Percentiles rank a stretch among this genome's conserved stretches.
Evolutionary conservation across 2,888 invertebrate genomes (phyloP).

Genomic region (Euplexia lucipara): DNA sequence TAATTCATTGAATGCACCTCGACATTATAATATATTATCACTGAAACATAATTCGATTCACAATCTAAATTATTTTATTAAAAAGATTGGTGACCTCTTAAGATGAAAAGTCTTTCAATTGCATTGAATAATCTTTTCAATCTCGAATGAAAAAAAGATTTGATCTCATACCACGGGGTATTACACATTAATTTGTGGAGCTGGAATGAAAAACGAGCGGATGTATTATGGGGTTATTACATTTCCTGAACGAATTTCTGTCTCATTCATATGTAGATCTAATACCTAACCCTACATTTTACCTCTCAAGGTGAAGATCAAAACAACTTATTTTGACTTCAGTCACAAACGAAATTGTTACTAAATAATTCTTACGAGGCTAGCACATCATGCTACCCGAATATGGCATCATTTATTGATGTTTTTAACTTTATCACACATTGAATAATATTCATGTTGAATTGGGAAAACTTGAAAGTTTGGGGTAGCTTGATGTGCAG

Average conservation of each 20-base stretch:
- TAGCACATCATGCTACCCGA: no score
- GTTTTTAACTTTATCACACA: no score
- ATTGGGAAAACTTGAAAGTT: no score
- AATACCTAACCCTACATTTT: no score
- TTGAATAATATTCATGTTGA: no score
- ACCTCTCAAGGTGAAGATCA: no score
- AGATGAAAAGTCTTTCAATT: conserved; percentile 61
- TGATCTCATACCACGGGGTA: conserved; percentile 59
- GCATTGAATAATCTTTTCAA: conserved; percentile 67
- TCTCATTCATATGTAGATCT: background rate
- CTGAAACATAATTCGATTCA: conserved; percentile 54
- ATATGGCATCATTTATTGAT: no score
- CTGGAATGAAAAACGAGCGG: conserved; percentile 44
- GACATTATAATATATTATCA: conserved; percentile 34
- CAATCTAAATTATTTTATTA: conserved; percentile 58
- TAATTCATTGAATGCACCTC: conserved; percentile 29
- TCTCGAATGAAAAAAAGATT: conserved; percentile 66
- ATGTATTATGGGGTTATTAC: conserved; percentile 36
- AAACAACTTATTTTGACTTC: no score
- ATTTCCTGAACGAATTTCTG: background rate
- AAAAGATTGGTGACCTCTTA: conserved; percentile 56
- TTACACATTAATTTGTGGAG: conserved; percentile 60
- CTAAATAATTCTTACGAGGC: no score
- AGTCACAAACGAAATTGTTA: no score
- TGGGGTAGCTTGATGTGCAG: no score